Evolutionary conservation across 2,797 vertebrate genomes (phyloP).

Genomic region (Melanitta fusca): DNA sequence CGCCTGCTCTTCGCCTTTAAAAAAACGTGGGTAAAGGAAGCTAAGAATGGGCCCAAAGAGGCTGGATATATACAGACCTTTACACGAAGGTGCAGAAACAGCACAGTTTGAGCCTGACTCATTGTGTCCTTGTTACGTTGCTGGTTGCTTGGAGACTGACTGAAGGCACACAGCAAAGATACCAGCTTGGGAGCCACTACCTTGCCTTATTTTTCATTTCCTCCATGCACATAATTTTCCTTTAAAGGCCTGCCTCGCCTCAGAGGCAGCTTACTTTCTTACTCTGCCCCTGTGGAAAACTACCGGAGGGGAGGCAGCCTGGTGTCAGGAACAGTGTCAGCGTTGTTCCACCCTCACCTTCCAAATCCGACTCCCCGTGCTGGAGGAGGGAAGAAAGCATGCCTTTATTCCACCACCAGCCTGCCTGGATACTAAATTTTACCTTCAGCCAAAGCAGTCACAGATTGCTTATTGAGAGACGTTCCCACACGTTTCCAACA

Average conservation of each 20-base stretch:
- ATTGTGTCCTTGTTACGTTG: slow-evolving; percentile 16
- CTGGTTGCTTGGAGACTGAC: slow-evolving; percentile 50
- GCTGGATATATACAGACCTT: not conserved
- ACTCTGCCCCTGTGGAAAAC: slow-evolving; percentile 79
- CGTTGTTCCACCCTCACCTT: slow-evolving; percentile 80
- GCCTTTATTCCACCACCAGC: slow-evolving; percentile 75
- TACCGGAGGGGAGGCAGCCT: slow-evolving; percentile 73
- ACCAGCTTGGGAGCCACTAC: not conserved
- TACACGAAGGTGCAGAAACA: not conserved
- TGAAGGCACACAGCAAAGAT: slow-evolving; percentile 42
- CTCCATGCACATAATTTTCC: slow-evolving; percentile 61
- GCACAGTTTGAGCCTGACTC: slow-evolving; percentile 29
- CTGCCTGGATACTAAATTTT: slow-evolving; percentile 63
- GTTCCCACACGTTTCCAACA: slow-evolving; percentile 57
- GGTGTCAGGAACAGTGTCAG: slow-evolving; percentile 74
- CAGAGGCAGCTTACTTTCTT: slow-evolving; percentile 18
- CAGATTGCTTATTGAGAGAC: slow-evolving; percentile 76
- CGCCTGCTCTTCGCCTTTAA: not conserved
- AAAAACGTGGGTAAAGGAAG: not conserved
- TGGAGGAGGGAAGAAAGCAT: slow-evolving; percentile 73
- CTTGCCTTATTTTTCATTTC: slow-evolving; percentile 58
- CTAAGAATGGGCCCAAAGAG: not conserved
- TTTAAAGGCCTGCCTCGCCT: slow-evolving; percentile 48
- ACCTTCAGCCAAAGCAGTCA: slow-evolving; percentile 76
- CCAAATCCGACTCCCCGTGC: slow-evolving; percentile 41